Conservation (phyloP, 2,113 vertebrate genomes). For the Nematolebias whitei region DNA sequence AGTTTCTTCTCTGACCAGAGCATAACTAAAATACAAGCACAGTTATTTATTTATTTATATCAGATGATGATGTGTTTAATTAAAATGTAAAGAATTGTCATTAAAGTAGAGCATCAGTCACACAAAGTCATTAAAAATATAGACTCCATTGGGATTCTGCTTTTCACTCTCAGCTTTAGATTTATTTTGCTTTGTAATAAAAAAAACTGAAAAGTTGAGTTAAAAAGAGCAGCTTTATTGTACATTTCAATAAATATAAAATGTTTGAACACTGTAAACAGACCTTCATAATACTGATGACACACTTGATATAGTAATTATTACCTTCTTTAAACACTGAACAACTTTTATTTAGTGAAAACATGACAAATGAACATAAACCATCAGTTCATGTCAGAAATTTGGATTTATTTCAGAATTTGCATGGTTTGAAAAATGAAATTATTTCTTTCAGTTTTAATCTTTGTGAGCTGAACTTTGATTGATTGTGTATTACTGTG, state of each 20-base stretch:
- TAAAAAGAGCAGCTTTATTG: neutral
- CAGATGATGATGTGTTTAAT: neutral
- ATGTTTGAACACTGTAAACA: neutral
- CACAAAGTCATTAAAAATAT: neutral
- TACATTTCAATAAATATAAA: neutral
- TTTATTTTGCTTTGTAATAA: neutral
- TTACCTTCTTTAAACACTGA: neutral
- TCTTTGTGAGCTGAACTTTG: too few relatives aligned
- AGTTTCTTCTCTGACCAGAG: neutral
- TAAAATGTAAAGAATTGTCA: neutral
- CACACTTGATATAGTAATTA: too few relatives aligned
- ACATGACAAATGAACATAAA: neutral
- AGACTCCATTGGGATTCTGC: neutral
- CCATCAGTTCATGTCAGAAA: neutral
- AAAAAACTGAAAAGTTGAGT: neutral
- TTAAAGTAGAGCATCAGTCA: neutral
- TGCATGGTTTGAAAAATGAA: neutral
- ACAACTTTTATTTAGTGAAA: neutral
- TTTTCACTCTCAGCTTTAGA: neutral
- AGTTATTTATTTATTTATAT: neutral
- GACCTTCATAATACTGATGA: too few relatives aligned
- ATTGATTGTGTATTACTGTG: too few relatives aligned
- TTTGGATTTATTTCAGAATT: neutral
- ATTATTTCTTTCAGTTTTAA: too few relatives aligned
- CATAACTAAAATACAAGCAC: neutral